These are phyloP conservation scores for Mallotus villosus DNA, from an alignment of 2,797 vertebrate species.

Conservation along the genomic window DNA sequence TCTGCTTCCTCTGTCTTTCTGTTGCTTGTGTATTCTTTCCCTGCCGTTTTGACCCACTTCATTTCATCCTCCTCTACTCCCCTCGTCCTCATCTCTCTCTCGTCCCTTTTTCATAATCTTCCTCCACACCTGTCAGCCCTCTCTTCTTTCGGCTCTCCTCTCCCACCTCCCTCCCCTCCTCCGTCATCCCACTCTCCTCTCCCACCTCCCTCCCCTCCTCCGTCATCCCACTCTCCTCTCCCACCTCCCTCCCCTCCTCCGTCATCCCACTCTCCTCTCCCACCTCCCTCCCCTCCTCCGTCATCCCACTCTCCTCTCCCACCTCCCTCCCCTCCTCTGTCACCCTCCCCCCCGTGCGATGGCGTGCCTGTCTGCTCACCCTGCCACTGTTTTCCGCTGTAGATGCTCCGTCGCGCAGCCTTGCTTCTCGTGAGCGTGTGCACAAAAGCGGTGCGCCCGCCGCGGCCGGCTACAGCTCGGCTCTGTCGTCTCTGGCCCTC, in stretches of 20 bases:
- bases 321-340: constrained; percentile 55
- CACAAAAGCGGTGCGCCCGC: constrained; percentile 89
- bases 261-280: constrained; percentile 48
- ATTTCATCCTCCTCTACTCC: constrained; percentile 9
- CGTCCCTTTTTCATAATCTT: neutral
- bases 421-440: constrained; percentile 95
- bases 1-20: neutral
- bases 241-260: constrained; percentile 26
- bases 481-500: constrained; percentile 94
- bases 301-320: constrained; percentile 64
- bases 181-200: constrained; percentile 65
- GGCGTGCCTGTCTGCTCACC: constrained; percentile 59
- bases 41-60: constrained; percentile 13
- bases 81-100: neutral
- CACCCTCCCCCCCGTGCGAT: constrained; percentile 77
- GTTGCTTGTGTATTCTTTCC: neutral
- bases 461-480: constrained; percentile 85
- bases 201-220: constrained; percentile 19
- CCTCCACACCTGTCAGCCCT: constrained; percentile 10
- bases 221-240: constrained; percentile 51
- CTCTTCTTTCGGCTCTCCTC: constrained; percentile 24
- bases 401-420: constrained; percentile 95
- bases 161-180: constrained; percentile 16
- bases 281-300: constrained; percentile 29
- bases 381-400: constrained; percentile 92